Conservation (phyloP, 1,140 invertebrate genomes). For the Drosophila nigromelanica region DNA sequence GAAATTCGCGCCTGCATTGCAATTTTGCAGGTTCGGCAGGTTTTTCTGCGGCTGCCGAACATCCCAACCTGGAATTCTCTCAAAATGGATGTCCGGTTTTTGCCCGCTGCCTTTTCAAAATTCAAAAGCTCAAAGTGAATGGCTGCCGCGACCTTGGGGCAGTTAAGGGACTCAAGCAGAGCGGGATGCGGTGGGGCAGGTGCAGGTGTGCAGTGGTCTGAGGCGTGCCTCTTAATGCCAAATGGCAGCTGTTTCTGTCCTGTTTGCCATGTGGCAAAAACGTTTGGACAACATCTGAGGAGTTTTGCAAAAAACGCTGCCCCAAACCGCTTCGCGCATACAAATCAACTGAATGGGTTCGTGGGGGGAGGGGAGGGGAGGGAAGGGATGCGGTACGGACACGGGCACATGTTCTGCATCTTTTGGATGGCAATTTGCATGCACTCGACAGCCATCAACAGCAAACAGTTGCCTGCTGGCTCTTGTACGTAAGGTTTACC, state of each 20-base stretch:
- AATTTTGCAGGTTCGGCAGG: constrained; percentile 20
- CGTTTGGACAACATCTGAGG: constrained; percentile 76
- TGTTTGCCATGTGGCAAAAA: constrained; percentile 61
- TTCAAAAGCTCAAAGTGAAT: constrained; percentile 82
- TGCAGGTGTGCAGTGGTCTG: constrained; percentile 12
- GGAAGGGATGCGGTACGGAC: constrained; percentile 1
- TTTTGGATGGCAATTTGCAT: constrained; percentile 80
- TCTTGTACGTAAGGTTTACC: constrained; percentile 14
- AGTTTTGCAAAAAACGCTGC: constrained; percentile 19
- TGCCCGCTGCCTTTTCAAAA: constrained; percentile 73
- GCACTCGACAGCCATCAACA: constrained; percentile 79
- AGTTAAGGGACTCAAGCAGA: constrained; percentile 11
- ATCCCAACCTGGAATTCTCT: constrained; percentile 52
- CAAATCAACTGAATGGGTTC: constrained; percentile 63
- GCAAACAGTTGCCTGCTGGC: constrained; percentile 71
- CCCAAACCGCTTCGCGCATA: constrained; percentile 58
- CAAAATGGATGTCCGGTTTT: constrained; percentile 73
- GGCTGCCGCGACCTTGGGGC: constrained; percentile 70
- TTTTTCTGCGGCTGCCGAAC: constrained; percentile 33
- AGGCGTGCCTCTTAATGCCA: constrained; percentile 53
- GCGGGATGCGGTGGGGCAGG: background rate
- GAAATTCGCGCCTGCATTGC: constrained; percentile 49
- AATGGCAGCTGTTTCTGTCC: constrained; percentile 61
- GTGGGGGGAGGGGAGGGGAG: background rate
- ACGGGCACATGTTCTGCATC: constrained; percentile 75